Evolutionary conservation across 1,140 invertebrate species (phyloP), one percentile per base, ranked within the genome.

Genomic region (Andricus grossulariae): DNA sequence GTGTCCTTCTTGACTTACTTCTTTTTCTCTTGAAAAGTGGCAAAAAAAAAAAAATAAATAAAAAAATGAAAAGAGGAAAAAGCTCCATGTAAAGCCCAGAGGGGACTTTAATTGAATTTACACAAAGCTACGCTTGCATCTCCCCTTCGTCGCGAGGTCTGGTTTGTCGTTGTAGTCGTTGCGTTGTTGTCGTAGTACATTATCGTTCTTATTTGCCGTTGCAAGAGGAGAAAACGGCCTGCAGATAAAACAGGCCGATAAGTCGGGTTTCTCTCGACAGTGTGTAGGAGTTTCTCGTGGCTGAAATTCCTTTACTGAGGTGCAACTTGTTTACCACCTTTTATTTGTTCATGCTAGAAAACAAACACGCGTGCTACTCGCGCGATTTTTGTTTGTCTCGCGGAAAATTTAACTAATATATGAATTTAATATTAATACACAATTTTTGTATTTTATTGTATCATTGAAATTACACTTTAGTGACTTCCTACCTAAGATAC

Each of bases 61-160:
- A 16, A 66, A 66, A 66, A 66, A 66, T 10, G 15, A 8, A 66
- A 66, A 45, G 32, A 2, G n/a, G 16, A 66, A 66, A 32, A 66
- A n/a, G 60, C 60, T 13, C 60, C 60, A 66, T 32, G 39, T 66
- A 66, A 66, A 66, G 60, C 60, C 60, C 60, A 66, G 60, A n/a
- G 60, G 60, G 60, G 60, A 66, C 60, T 66, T 66, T 66, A 66
- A 66, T 45, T 66, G 60, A 66, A 66, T 66, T 66, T 66, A 66
- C 60, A 66, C 60, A 66, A 66, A 66, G 60, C 60, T 66, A 45
- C 60, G 60, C 60, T 66, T 66, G 60, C 60, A 39, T 66, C 60
- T 66, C 32, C 39, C 32, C 60, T 66, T 39, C 60, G 32, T 66
- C 60, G 60, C 32, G 60, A 66, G 60, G 21, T 66, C 60, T 66